Conservation (phyloP, 2,888 invertebrate genomes). For the Oasisia sp. region DNA sequence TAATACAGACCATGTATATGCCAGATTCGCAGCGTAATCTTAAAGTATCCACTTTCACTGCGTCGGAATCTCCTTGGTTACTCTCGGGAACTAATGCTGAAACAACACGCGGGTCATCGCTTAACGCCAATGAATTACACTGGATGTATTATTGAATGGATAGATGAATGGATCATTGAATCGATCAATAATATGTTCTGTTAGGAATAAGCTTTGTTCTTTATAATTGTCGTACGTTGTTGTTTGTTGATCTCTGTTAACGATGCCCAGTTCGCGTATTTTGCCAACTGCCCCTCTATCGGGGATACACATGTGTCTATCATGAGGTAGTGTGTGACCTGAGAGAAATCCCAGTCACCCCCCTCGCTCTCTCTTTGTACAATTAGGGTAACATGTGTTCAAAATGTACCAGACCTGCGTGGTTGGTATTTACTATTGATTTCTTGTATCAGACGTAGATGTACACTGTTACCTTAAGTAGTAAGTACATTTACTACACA, state of each 20-base stretch:
- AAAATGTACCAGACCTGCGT: too few species aligned
- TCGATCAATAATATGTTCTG: not conserved
- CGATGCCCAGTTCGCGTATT: not conserved
- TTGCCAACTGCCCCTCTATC: conserved; percentile 8
- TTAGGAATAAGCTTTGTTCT: not conserved
- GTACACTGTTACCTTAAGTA: too few species aligned
- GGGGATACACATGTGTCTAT: not conserved
- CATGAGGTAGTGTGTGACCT: not conserved
- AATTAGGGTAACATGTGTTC: too few species aligned
- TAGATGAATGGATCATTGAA: not conserved
- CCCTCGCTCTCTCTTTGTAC: too few species aligned
- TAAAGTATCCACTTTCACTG: not conserved
- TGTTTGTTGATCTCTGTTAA: not conserved
- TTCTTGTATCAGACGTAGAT: too few species aligned
- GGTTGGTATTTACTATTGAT: not conserved
- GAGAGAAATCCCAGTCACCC: too few species aligned
- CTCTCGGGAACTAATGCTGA: not conserved
- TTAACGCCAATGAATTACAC: conserved; percentile 1
- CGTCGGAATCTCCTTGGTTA: not conserved
- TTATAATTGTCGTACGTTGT: not conserved
- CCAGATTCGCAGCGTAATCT: too few species aligned
- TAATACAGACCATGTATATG: too few species aligned
- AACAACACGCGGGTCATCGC: not conserved
- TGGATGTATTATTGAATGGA: not conserved
- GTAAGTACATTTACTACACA: too few species aligned